phyloP scores from a whole-genome alignment of 2,888 invertebrate genomes.

The Nasonovia ribisnigri region DNA sequence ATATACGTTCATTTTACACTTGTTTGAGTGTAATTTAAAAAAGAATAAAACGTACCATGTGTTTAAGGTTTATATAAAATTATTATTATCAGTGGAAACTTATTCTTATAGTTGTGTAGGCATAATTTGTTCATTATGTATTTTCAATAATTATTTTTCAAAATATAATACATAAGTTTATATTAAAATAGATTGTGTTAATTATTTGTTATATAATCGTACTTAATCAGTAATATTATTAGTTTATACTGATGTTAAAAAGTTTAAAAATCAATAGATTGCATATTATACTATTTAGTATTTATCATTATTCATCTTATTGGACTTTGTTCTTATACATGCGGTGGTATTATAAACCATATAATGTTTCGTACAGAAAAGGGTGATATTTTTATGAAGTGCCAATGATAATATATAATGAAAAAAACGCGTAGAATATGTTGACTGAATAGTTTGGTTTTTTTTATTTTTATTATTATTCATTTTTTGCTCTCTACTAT shows the following conservation, averaged over 20 bases:
- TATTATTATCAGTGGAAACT: not conserved
- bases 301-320: not conserved
- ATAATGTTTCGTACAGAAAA: not conserved
- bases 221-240: not conserved
- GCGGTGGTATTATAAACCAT: not conserved
- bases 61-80: not conserved
- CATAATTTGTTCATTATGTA: not conserved
- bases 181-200: not conserved
- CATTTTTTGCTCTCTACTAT: not conserved
- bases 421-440: not conserved
- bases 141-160: not conserved
- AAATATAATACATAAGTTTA: not conserved
- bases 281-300: not conserved
- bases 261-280: not conserved
- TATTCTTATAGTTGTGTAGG: not conserved
- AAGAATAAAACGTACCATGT: slow-evolving; percentile 4
- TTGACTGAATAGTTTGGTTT: not conserved
- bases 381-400: not conserved
- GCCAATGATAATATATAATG: not conserved
- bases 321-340: not conserved
- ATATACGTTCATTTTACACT: not conserved
- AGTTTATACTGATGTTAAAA: not conserved
- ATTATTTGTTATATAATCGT: not conserved
- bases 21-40: not conserved
- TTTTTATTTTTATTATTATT: not conserved